Evolutionary conservation across 30 jellyfish, hydroid and myxozoan genomes (phyloP), one percentile per base, ranked within the genome.

Genomic region (Calvadosia cruxmelitensis): DNA sequence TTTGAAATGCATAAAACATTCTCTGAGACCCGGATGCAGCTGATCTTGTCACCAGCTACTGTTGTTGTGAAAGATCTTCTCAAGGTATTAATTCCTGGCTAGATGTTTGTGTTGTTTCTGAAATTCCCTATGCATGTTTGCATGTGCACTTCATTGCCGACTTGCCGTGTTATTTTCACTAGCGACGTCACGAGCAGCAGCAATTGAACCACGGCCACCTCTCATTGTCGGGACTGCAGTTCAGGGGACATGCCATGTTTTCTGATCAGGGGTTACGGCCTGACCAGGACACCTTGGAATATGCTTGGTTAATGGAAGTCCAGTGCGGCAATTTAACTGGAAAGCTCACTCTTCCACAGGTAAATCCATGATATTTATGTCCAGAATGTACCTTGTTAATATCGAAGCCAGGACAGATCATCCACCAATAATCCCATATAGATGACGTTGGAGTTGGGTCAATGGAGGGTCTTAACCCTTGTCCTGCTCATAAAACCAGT

Each of bases 171-270:
- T 33, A 71, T 30, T 49, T 69, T 77, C 64, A 69, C 33, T 27
- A 80, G 96, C 92, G 96, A 0, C 86, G 68, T 29, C 42, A 67
- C 3, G 98, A 89, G 23, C 87, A 75, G 68, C 50, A 66, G 35
- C 96, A 89, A 78, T 70, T 89, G 33, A 68, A 85, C 1, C 71
- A 53, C 20, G 98, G 98, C 3, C 80, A 78, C 68, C 50, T 89
- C 16, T 68, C 87, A 0, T 63, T 81, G 74, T 81, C 97, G 50
- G 95, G 98, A 24, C 76, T 89, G 33, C 98, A 89, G 67, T 89
- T 89, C 53, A 93, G 98, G 26, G 96, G 96, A 3, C 94, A 86
- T 80, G 96, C 96, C 0, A 81, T 86, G 75, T 86, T 86, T 79
- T 89, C 98, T 1, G 98, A 89, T 49, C 73, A 78, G 71, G 95